Base-by-base conservation (phyloP, 1,140 invertebrate species). In the Hylaeus volcanicus region DNA sequence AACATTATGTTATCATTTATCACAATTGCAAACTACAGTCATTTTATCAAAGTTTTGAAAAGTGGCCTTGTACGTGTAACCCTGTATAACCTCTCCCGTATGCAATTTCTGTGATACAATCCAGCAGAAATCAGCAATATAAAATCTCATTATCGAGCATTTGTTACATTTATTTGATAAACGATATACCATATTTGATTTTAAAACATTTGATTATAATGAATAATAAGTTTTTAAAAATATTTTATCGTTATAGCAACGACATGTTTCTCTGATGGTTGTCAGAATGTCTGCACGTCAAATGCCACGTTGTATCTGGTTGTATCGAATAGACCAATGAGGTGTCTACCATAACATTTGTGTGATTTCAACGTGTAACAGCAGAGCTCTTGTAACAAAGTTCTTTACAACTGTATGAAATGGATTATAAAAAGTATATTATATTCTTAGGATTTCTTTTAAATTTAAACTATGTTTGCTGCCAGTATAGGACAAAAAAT, bases 401-500 rank as follows among this genome's bases (percentile, higher is more conserved):
- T 45, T 53, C 4, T 65, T 56, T 61, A 60, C 71, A 53, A 63
- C 63, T 66, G 5, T 70, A 75, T 53, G 83, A 83, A 83, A 92
- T 92, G 91, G 87, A 84, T 84, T 89, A 69, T 45, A 88, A 86
- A 75, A 82, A 83, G 61, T 81, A 68, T 74, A 75, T 89, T 73
- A 81, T 84, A 58, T 76, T 90, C 6, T 66, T 91, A 6, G 83
- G 80, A n/a, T 12, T 90, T 45, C 15, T 92, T 63, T 68, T 90
- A 66, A 88, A 85, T 70, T 74, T 89, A 45, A 82, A 85, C 60
- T 53, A 91, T 87, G 91, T 84, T 41, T 69, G 55, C 11, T 89
- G 88, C 56, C 92, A 92, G 76, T 92, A 92, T 55, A 90, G 90
- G 39, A 88, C 88, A 14, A 93, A 91, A 90, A 89, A 87, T 69